A percentile compares a stretch with the other conserved stretches of the same genome.
phyloP scores from a whole-genome alignment of 1,140 invertebrate species.

The Aphelenchoides besseyi region DNA sequence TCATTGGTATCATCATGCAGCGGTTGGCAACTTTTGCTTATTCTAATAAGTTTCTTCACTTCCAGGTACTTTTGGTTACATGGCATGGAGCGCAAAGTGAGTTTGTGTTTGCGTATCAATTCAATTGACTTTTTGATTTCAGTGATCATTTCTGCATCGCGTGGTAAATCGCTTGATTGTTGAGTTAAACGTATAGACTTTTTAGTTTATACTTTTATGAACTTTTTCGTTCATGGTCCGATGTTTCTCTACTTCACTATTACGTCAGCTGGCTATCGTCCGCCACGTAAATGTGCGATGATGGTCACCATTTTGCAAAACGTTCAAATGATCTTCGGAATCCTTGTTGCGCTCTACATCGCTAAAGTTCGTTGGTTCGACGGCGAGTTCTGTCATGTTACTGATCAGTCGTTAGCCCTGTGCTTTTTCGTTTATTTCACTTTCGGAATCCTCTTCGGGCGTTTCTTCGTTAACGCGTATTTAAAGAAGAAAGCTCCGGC shows the following conservation, averaged over 20 bases:
- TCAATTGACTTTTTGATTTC: too few species aligned
- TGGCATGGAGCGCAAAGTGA: neutral
- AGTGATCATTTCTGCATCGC: neutral
- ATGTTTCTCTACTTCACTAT: constrained; percentile 88
- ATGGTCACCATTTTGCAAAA: constrained; percentile 85
- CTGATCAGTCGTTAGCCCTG: constrained; percentile 80
- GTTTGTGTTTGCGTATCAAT: too few species aligned
- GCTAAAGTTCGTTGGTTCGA: constrained; percentile 38
- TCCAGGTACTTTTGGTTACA: neutral
- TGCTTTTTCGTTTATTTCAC: constrained; percentile 85
- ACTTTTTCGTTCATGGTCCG: constrained; percentile 89
- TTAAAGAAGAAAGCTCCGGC: too few species aligned
- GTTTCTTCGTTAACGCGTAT: constrained; percentile 66
- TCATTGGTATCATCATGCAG: constrained; percentile 66
- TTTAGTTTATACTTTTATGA: constrained; percentile 83
- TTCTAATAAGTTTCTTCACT: constrained; percentile 66
- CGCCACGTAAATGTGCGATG: constrained; percentile 79
- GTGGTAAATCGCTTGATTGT: neutral
- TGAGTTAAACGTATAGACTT: too few species aligned
- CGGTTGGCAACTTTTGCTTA: constrained; percentile 84
- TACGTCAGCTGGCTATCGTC: constrained; percentile 77
- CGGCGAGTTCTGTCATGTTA: constrained; percentile 73
- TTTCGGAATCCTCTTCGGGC: constrained; percentile 66
- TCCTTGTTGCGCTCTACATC: constrained; percentile 73
- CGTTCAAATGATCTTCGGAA: constrained; percentile 93